Base-by-base conservation (phyloP, 2,888 invertebrate genomes). In the Stenodera caucasica region DNA sequence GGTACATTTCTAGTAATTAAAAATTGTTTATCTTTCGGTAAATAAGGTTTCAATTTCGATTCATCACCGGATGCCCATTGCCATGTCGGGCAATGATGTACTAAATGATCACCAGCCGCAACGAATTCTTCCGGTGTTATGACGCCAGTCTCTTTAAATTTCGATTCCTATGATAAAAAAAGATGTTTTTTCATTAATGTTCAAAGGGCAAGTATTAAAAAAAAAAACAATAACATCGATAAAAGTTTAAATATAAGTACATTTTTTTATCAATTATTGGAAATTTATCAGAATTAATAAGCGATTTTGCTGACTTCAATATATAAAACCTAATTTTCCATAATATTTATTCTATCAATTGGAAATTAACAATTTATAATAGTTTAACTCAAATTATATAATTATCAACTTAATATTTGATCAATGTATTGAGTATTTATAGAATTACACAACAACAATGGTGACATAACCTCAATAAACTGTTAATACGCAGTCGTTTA, bases 1-100 rank as follows among this genome's bases (percentile, higher is more conserved):
- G 99, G 97, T 15, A 99, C 97, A 86, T 97, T 98, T 69, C 93
- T 88, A 0, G 98, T 99, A 53, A 98, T 90, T 53, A 99, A 86
- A 81, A 96, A 99, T 81, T 99, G 99, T 81, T 98, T 98, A 73
- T 96, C 93, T 75, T 88, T 84, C 0, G 99, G 99, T 65, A 99
- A 84, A 82, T 97, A 98, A 0, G 91, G 82, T 75, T 96, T 94
- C 26, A 88, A 82, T 81, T 92, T 92, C n/a, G 90, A 84, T 69
- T 94, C 92, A 78, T 98, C 98, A 0, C 97, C 98, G 69, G 86
- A 84, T 0, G 94, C 90, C 99, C 99, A 99, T 77, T 96, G 94
- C 99, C 99, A 99, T 0, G 99, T 98, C 0, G 99, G 98, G 77
- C 98, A 99, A 78, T 98, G 98, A 81, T 99, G 98, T 0, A 98